A percentile compares a stretch with the other conserved stretches of the same genome.
Evolutionary conservation across 2,797 vertebrate genomes (phyloP).

Genomic region (Catharus ustulatus): DNA sequence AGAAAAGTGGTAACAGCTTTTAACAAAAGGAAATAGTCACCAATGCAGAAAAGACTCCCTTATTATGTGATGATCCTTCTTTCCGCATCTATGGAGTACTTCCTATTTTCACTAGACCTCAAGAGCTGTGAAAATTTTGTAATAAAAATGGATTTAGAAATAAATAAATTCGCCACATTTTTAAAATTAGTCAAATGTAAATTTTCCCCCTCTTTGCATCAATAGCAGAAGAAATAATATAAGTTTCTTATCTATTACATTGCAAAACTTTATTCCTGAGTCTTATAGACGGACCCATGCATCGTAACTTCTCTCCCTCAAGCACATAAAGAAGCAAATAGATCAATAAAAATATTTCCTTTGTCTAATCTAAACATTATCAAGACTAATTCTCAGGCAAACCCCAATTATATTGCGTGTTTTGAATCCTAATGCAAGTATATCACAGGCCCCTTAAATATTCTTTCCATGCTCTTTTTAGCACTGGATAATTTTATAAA

Average conservation of each 20-base stretch:
- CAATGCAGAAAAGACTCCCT: neutral
- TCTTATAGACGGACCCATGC: neutral
- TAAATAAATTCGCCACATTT: neutral
- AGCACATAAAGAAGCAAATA: neutral
- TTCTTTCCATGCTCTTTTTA: neutral
- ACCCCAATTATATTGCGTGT: neutral
- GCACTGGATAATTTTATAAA: neutral
- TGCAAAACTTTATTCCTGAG: neutral
- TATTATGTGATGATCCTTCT: neutral
- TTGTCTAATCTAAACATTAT: neutral
- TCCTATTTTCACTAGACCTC: neutral
- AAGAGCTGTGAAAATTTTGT: rapidly evolving
- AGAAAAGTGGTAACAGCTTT: neutral
- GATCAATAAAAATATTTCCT: neutral
- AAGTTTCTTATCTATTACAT: neutral
- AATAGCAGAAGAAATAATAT: neutral
- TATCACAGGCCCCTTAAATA: neutral
- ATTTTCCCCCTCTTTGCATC: neutral
- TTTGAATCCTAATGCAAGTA: neutral
- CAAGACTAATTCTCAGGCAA: neutral
- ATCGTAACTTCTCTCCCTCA: neutral
- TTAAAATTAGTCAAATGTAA: neutral
- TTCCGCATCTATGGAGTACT: neutral
- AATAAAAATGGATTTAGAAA: neutral
- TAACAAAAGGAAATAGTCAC: neutral